Conservation (phyloP, 2,797 vertebrate genomes). For the Sebastolobus altivelis region DNA sequence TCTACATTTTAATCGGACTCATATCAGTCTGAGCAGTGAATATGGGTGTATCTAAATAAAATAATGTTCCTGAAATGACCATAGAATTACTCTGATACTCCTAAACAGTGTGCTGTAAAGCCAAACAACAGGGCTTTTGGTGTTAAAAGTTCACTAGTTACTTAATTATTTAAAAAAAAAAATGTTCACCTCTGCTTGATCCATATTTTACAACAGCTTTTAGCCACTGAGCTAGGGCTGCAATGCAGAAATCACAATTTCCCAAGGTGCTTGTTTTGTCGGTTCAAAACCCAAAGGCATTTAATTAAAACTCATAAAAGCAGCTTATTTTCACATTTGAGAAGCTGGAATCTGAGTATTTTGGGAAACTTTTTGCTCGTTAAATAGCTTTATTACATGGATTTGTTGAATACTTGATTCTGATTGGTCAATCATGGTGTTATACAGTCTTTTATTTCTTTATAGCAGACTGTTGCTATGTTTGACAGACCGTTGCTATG, state of each 20-base stretch:
- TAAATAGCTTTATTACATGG: not conserved
- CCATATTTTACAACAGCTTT: not conserved
- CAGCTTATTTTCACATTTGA: not conserved
- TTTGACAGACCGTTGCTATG: too few species aligned
- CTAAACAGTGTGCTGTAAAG: not conserved
- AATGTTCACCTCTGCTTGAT: not conserved
- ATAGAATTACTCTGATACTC: not conserved
- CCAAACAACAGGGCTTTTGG: not conserved
- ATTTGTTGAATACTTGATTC: too few species aligned
- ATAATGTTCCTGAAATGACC: not conserved
- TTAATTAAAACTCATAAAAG: not conserved
- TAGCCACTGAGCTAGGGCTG: not conserved
- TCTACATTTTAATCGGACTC: not conserved
- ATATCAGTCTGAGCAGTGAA: not conserved
- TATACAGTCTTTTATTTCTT: too few species aligned
- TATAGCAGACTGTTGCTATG: too few species aligned
- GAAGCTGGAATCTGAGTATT: not conserved
- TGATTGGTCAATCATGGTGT: too few species aligned
- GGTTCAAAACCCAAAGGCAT: not conserved
- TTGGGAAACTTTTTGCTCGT: not conserved
- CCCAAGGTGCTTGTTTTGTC: constrained; percentile 1
- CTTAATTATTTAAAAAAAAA: not conserved
- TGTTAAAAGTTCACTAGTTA: not conserved
- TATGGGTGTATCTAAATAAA: not conserved
- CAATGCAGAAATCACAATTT: not conserved